Evolutionary conservation across 30 jellyfish, hydroid and myxozoan species (phyloP).

Genomic region (Aurelia sp.): DNA sequence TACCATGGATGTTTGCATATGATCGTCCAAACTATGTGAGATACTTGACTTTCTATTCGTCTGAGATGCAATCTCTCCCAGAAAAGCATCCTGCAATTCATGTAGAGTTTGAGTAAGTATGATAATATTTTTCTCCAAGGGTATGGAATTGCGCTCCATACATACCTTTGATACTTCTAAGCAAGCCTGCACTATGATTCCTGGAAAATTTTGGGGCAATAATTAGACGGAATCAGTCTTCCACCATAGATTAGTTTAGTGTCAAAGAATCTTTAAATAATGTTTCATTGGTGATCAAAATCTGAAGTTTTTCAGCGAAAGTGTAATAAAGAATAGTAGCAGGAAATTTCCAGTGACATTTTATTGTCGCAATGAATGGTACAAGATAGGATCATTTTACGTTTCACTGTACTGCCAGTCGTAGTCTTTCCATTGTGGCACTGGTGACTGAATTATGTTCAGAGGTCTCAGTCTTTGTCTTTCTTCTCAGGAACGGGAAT

Average conservation of each 20-base stretch:
- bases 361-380: too few species aligned
- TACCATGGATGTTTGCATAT: slow-evolving; percentile 58
- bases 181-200: too few species aligned
- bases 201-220: too few species aligned
- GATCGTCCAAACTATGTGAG: slow-evolving; percentile 68
- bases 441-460: too few species aligned
- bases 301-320: slow-evolving; percentile 26
- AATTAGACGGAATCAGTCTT: slow-evolving; percentile 18
- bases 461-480: too few species aligned
- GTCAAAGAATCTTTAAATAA: slow-evolving; percentile 5
- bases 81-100: slow-evolving; percentile 49
- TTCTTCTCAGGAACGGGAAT: slow-evolving; percentile 51
- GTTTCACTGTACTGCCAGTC: too few species aligned
- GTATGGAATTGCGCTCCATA: slow-evolving; percentile 20
- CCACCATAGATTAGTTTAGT: slow-evolving; percentile 7
- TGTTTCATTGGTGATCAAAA: neutral
- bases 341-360: too few species aligned
- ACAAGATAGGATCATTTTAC: too few species aligned
- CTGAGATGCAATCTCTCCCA: slow-evolving; percentile 38
- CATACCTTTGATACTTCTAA: slow-evolving; percentile 22
- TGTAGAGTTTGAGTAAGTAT: slow-evolving; percentile 40
- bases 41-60: slow-evolving; percentile 47
- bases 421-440: too few species aligned
- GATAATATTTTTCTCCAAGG: slow-evolving; percentile 19
- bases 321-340: too few species aligned